Conservation (phyloP, 37 sponge, comb jelly and placozoan species). For the Petrosia ficiformis region DNA sequence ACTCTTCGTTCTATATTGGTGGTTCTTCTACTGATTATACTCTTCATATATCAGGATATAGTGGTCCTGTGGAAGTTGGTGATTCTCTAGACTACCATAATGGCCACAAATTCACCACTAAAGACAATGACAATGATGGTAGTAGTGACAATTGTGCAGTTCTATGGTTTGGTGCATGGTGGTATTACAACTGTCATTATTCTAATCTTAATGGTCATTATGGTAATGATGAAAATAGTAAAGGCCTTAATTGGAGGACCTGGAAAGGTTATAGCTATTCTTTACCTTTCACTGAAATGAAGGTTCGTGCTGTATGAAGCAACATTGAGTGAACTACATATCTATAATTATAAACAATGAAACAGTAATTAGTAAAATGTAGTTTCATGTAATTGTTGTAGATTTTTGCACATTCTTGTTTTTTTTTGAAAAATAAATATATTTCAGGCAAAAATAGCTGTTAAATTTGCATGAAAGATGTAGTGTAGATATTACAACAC, state of each 20-base stretch:
- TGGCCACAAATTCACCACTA: slow-evolving; percentile 13
- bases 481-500: too few species aligned
- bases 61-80: slow-evolving; percentile 8
- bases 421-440: too few species aligned
- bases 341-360: too few species aligned
- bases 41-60: slow-evolving; percentile 10
- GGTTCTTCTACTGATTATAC: slow-evolving; percentile 14
- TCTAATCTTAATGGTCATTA: slow-evolving; percentile 27
- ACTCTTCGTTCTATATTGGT: slow-evolving; percentile 14
- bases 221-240: background rate
- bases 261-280: background rate
- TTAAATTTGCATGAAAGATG: too few species aligned
- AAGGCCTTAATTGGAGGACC: background rate
- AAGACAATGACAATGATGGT: slow-evolving; percentile 15
- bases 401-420: too few species aligned
- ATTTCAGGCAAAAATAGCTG: too few species aligned
- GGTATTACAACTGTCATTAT: slow-evolving; percentile 11
- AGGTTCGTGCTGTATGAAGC: too few species aligned
- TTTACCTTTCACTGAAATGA: background rate
- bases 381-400: too few species aligned
- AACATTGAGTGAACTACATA: too few species aligned
- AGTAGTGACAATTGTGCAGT: slow-evolving; percentile 8
- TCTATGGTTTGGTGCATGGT: slow-evolving; percentile 8
- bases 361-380: too few species aligned
- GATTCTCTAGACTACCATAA: slow-evolving; percentile 20